These are phyloP conservation scores for Germaria angustata DNA, from an alignment of 2,888 invertebrate species.

Conservation along the genomic window DNA sequence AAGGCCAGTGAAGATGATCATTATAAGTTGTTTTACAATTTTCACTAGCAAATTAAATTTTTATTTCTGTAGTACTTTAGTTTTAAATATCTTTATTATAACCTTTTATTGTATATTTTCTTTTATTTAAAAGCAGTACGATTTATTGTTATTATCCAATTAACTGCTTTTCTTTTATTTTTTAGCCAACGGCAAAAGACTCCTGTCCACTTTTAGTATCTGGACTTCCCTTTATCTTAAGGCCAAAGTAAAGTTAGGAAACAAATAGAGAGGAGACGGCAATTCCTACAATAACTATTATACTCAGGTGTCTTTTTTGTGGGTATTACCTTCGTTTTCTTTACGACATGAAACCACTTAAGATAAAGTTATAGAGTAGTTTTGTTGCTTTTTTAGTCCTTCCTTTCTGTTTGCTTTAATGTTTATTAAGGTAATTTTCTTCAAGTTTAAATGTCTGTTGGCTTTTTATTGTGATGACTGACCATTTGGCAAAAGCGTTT, in stretches of 20 bases:
- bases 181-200: background rate
- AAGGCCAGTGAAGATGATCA: no score
- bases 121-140: constrained; percentile 30
- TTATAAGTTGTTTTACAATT: background rate
- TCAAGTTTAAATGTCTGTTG: constrained; percentile 32
- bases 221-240: background rate
- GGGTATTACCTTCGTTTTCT: constrained; percentile 53
- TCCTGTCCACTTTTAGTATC: constrained; percentile 11
- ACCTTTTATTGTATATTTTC: background rate
- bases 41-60: background rate
- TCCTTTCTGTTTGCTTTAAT: background rate
- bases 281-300: constrained; percentile 35
- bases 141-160: constrained; percentile 63
- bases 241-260: constrained; percentile 9
- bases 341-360: constrained; percentile 60
- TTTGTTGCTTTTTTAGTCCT: background rate
- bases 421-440: constrained; percentile 11
- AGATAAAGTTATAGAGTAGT: constrained; percentile 42
- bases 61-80: background rate
- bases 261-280: constrained; percentile 2
- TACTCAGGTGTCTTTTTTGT: constrained; percentile 50
- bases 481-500: constrained; percentile 38
- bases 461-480: constrained; percentile 56
- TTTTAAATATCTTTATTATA: background rate
- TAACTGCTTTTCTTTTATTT: constrained; percentile 40